Percentiles rank a stretch among this genome's conserved stretches.
phyloP scores from a whole-genome alignment of 2,797 vertebrate genomes.

The Rhinophrynus dorsalis region DNA sequence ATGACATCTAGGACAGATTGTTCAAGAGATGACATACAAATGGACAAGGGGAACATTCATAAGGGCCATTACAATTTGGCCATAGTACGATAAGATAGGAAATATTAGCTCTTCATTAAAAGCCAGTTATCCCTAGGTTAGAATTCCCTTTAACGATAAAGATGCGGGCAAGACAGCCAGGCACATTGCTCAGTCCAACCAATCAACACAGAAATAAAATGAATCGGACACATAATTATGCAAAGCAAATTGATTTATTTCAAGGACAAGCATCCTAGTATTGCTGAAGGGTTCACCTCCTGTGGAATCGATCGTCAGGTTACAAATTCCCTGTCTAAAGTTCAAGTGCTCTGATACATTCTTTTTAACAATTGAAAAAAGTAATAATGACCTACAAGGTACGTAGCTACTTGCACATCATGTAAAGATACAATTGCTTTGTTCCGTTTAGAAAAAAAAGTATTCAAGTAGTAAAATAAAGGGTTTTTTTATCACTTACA shows the following conservation, averaged over 20 bases:
- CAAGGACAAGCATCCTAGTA: constrained; percentile 64
- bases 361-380: constrained; percentile 63
- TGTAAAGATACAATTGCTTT: constrained; percentile 54
- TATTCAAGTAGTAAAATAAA: constrained; percentile 63
- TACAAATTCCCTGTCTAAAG: constrained; percentile 66
- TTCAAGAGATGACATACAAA: too few relatives aligned
- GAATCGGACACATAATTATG: constrained; percentile 38
- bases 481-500: constrained; percentile 44
- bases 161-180: too few relatives aligned
- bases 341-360: constrained; percentile 70
- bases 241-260: constrained; percentile 68
- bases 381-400: constrained; percentile 62
- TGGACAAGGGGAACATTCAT: too few relatives aligned
- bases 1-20: too few relatives aligned
- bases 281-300: constrained; percentile 66
- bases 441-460: constrained; percentile 58
- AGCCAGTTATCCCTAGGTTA: too few relatives aligned
- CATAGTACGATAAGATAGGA: too few relatives aligned
- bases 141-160: neutral
- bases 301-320: constrained; percentile 62
- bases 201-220: neutral
- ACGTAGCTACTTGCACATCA: constrained; percentile 58
- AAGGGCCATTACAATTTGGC: too few relatives aligned
- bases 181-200: neutral
- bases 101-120: too few relatives aligned